Base-by-base conservation (phyloP, 2,113 vertebrate genomes). In the Strigops habroptila region DNA sequence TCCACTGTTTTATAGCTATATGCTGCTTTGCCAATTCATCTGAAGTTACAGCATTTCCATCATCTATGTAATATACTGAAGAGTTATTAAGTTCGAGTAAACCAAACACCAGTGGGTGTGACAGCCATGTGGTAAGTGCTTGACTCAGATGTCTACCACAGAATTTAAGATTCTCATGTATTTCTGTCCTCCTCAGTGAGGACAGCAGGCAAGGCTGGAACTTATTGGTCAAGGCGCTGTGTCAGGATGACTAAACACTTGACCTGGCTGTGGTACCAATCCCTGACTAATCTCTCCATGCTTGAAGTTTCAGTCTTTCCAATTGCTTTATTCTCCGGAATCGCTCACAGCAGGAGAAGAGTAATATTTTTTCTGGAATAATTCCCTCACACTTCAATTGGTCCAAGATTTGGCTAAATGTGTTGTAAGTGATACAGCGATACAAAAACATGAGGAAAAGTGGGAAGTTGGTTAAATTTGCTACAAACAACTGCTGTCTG, bases 141-240 rank as follows among this genome's bases (percentile, higher is more conserved):
- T 95, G 96, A 95, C 86, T 97, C 96, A 96, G 65, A 87, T 9
- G 63, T 73, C 88, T 94, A 51, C 96, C 93, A 80, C 92, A 92
- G 83, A 92, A 62, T 44, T 88, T n/a, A 10, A 91, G 70, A 69
- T 96, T 92, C 88, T 87, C 88, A 91, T 95, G 22, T 73, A 92
- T 92, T 95, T 94, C 82, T 91, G 48, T 86, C 78, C 41, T 91
- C 28, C 39, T 91, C 39, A 31, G 24, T 22, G 81, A 88, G 78
- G 81, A 92, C 83, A 92, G 92, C 74, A 95, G 73, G 41, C 25
- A 89, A 91, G 81, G 67, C 52, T 90, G 92, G 80, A 95, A 91
- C 49, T 88, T 77, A 76, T 8, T 93, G 95, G 88, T 92, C 83
- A 89, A 81, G 86, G 57, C 4, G 67, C 74, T 76, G 79, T 84